Base-by-base conservation (phyloP, 2,113 vertebrate species). In the Leptodactylus fuscus region DNA sequence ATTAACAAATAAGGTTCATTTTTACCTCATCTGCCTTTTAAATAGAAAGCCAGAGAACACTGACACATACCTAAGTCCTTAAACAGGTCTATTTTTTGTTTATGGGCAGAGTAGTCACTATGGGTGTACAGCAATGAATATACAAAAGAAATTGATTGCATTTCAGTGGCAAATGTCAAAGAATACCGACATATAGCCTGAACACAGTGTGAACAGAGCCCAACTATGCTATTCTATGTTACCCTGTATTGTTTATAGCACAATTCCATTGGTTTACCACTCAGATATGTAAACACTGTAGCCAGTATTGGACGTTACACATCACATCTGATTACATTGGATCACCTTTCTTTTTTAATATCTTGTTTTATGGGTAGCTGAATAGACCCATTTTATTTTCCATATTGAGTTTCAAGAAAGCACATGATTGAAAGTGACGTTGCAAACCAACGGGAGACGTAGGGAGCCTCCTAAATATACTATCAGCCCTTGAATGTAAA, bases 371-470 rank as follows among this genome's bases (percentile, higher is more conserved):
- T 18, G 49, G 22, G 5, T 48, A 20, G 46, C 82, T 87, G 88
- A 90, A 87, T 91, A 90, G 89, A 5, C 3, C 88, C 78, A 91
- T 92, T 90, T 90, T 91, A 85, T 85, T 92, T 91, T 90, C 83
- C 87, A 76, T 91, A 90, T 81, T 90, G 90, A 92, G 91, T 89
- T 82, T 89, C 88, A 88, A 83, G 83, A 22, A 53, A 90, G 89
- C 77, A 91, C 91, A 86, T 88, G 86, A 88, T 92, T 90, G 74
- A 89, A 91, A 82, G 46, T 89, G 92, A 87, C 90, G 90, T 88
- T 85, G 88, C 87, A 89, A 44, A 89, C 90, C 88, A 90, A 86
- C 87, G 88, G 90, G 88, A 93, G 85, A 77, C 88, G 80, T 77
- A 55, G 80, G 55, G 87, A 87, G 89, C 38, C 82, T 90, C 87